Evolutionary conservation across 2,113 vertebrate genomes (phyloP), one percentile per base, ranked within the genome.

Genomic region (Chionis minor): DNA sequence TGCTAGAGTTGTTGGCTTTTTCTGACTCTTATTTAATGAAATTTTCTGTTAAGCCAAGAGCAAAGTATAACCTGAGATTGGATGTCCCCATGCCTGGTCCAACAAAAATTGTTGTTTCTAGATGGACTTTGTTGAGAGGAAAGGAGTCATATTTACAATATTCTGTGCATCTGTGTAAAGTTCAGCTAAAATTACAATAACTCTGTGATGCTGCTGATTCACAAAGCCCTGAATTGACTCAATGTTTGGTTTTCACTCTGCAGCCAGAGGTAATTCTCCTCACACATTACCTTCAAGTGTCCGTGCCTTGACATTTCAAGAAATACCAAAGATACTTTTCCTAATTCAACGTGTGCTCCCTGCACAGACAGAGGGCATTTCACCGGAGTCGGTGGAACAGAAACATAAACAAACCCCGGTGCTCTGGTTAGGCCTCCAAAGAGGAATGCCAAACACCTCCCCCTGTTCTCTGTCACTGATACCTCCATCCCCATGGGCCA

Each of bases 361-460:
- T 63, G 83, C 14, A 49, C 88, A 97, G 95, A 96, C 86, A 96
- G 92, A 96, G 94, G 94, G 96, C 72, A 96, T 96, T 97, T 98
- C 97, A 97, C 96, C 92, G 92, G 96, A 97, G 81, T 96, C 11
- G 3, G 70, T 90, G 94, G 97, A 97, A 97, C 88, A 98, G 97
- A 97, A 98, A 98, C 94, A 97, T 89, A 96, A 98, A 97, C 96
- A 97, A 96, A 96, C 89, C 55, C 79, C 2, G 0, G 79, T 95
- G 84, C 94, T 87, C 91, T 63, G 90, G 27, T 69, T 33, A 69
- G 88, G 95, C 88, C 93, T 94, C 95, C 7, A 9, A 92, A 42
- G 70, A 97, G 95, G 97, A 98, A 98, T 97, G 93, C 92, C 86
- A 91, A 97, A 97, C 84, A 92, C 94, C 94, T 92, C 94, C 96